A percentile compares a stretch with the other conserved stretches of the same genome.
Evolutionary conservation across 1,140 invertebrate genomes (phyloP).

Genomic region (Ylistrum balloti): DNA sequence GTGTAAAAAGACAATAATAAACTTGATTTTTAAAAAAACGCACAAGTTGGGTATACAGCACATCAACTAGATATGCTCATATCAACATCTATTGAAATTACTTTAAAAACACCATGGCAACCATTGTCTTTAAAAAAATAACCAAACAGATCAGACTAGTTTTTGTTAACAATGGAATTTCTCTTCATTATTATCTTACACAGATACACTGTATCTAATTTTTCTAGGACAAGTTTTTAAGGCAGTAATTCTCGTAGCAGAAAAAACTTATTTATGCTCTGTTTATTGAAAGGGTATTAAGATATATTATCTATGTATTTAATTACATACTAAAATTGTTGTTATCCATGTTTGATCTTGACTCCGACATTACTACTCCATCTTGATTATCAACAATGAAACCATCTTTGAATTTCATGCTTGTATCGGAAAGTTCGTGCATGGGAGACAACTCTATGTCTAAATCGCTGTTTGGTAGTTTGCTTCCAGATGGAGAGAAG

Average conservation of each 20-base stretch:
- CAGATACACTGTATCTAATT: too few relatives aligned
- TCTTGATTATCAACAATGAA: not conserved
- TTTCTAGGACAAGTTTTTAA: too few relatives aligned
- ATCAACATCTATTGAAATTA: too few relatives aligned
- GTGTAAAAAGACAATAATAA: not conserved
- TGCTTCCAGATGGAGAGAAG: not conserved
- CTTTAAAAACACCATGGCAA: too few relatives aligned
- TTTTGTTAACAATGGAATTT: too few relatives aligned
- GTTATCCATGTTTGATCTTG: not conserved
- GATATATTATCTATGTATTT: too few relatives aligned
- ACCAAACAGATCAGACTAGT: too few relatives aligned
- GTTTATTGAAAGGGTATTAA: too few relatives aligned
- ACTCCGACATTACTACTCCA: not conserved
- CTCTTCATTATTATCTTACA: too few relatives aligned
- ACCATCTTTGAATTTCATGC: slow-evolving; percentile 14
- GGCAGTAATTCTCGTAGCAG: too few relatives aligned
- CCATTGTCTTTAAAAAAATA: too few relatives aligned
- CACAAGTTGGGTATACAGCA: not conserved
- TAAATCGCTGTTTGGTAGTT: not conserved
- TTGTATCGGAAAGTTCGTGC: not conserved
- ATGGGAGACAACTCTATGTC: slow-evolving; percentile 12
- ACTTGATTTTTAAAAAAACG: not conserved
- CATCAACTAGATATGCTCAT: not conserved
- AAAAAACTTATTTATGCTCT: too few relatives aligned
- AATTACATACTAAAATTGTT: slow-evolving; percentile 20